These are phyloP conservation scores for Geotrypetes seraphini DNA, from an alignment of 2,797 vertebrate genomes.

Conservation along the genomic window DNA sequence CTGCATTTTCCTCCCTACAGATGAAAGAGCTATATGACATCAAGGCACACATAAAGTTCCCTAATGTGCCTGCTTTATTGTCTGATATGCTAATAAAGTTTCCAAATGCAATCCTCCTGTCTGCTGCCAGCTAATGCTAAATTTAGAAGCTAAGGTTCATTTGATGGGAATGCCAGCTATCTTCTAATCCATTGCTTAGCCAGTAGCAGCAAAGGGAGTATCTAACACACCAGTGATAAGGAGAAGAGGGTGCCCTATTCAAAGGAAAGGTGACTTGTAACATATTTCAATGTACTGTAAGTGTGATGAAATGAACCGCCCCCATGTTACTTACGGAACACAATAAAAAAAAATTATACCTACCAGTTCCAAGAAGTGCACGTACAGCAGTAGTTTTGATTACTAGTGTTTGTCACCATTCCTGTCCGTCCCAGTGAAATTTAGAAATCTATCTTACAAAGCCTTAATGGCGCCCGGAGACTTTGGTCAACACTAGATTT, in stretches of 20 bases:
- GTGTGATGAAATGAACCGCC: constrained; percentile 10
- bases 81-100: no score
- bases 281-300: constrained; percentile 28
- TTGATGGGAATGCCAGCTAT: constrained; percentile 53
- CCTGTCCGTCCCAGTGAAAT: no score
- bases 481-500: no score
- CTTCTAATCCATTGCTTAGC: constrained; percentile 31
- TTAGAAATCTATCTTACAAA: no score
- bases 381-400: no score
- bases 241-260: constrained; percentile 25
- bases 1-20: no score
- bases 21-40: no score
- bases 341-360: neutral
- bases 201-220: constrained; percentile 26
- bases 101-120: no score
- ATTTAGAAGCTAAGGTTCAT: constrained; percentile 63
- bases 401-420: no score
- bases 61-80: no score
- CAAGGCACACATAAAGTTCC: no score
- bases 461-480: no score
- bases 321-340: constrained; percentile 7
- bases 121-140: constrained; percentile 50
- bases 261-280: constrained; percentile 18
- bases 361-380: constrained; percentile 1
- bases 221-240: constrained; percentile 40